phyloP scores from a whole-genome alignment of 1,140 invertebrate genomes.

The Drosophila lacteicornis region DNA sequence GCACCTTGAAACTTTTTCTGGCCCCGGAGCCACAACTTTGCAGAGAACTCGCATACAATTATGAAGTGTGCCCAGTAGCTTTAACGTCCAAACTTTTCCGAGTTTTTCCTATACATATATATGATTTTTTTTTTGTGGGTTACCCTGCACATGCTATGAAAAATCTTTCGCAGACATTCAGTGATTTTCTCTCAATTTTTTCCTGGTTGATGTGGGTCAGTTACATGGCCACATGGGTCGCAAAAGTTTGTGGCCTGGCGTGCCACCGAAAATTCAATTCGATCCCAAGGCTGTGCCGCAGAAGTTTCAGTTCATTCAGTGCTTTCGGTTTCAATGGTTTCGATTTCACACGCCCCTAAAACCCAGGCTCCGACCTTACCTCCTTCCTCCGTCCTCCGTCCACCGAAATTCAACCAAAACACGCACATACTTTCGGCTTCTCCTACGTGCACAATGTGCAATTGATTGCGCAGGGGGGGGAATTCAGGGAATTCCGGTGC shows the following conservation, averaged over 20 bases:
- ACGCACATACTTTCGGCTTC: slow-evolving; percentile 47
- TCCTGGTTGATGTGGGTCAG: slow-evolving; percentile 69
- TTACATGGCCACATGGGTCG: slow-evolving; percentile 62
- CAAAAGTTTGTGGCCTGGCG: slow-evolving; percentile 46
- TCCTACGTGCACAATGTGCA: slow-evolving; percentile 60
- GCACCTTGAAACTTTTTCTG: slow-evolving; percentile 67
- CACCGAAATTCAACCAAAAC: slow-evolving; percentile 37
- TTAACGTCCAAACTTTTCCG: slow-evolving; percentile 24
- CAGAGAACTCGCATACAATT: slow-evolving; percentile 62
- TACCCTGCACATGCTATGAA: slow-evolving; percentile 49
- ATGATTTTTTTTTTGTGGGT: slow-evolving; percentile 32
- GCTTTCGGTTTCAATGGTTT: slow-evolving; percentile 79
- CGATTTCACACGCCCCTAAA: slow-evolving; percentile 74
- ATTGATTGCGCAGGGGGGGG: slow-evolving; percentile 48
- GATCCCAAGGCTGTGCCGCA: slow-evolving; percentile 66
- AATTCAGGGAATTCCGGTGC: slow-evolving; percentile 1
- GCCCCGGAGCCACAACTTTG: slow-evolving; percentile 44
- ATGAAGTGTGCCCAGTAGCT: slow-evolving; percentile 65
- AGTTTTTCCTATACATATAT: slow-evolving; percentile 19
- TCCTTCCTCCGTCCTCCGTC: background rate
- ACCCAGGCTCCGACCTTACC: slow-evolving; percentile 25
- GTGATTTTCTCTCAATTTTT: slow-evolving; percentile 8
- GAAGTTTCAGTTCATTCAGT: slow-evolving; percentile 69
- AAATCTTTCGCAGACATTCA: slow-evolving; percentile 59
- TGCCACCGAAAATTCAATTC: slow-evolving; percentile 69